Conservation (phyloP, 2,888 invertebrate genomes). For the Cerastoderma edule region DNA sequence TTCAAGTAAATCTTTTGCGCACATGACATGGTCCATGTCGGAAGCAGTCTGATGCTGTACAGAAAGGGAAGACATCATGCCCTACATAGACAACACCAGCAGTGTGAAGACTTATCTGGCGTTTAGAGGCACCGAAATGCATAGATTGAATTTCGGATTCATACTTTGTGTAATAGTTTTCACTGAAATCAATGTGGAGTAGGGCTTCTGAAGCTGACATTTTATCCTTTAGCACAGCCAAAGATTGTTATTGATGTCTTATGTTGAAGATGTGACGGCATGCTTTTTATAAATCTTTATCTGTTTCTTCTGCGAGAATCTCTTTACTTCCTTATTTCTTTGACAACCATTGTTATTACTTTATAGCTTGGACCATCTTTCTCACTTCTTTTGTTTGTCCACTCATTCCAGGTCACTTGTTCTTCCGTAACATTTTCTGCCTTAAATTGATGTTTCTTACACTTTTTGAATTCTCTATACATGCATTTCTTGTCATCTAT, state of each 20-base stretch:
- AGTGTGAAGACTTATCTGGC: slow-evolving; percentile 81
- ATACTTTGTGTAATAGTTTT: slow-evolving; percentile 81
- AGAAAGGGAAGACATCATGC: slow-evolving; percentile 6
- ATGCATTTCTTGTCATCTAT: slow-evolving; percentile 29
- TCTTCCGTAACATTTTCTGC: neutral
- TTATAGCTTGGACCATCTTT: neutral
- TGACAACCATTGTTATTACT: neutral
- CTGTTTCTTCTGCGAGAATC: neutral
- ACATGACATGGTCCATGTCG: slow-evolving; percentile 16
- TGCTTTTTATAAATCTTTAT: neutral
- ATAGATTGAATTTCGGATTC: slow-evolving; percentile 80
- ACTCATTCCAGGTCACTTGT: neutral
- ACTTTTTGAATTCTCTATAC: slow-evolving; percentile 27
- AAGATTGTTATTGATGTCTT: slow-evolving; percentile 42
- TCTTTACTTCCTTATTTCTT: slow-evolving; percentile 6
- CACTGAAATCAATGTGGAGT: slow-evolving; percentile 80
- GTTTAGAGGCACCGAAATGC: slow-evolving; percentile 73
- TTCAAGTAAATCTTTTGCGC: neutral
- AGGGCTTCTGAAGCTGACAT: slow-evolving; percentile 60
- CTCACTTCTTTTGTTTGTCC: slow-evolving; percentile 5
- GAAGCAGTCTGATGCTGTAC: slow-evolving; percentile 23
- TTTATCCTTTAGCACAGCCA: slow-evolving; percentile 52
- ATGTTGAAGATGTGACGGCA: slow-evolving; percentile 55
- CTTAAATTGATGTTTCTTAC: neutral
- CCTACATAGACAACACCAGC: slow-evolving; percentile 75